A percentile compares a stretch with the other conserved stretches of the same genome.
phyloP scores from a whole-genome alignment of 1,140 invertebrate species.

The Polypedilum pembai region DNA sequence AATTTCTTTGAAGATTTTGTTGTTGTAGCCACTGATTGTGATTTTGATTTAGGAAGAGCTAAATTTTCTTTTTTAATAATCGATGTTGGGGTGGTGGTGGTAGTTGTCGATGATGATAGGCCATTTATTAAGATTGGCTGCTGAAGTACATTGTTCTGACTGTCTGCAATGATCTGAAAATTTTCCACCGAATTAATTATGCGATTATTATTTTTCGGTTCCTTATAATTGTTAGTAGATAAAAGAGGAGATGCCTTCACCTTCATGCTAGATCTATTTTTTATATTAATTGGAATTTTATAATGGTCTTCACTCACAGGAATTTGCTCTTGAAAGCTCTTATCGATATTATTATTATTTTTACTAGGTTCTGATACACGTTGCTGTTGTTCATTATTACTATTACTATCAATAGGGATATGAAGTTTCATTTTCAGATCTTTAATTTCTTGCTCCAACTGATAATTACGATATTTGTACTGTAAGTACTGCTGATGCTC shows the following conservation, averaged over 20 bases:
- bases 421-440: not conserved
- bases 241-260: not conserved
- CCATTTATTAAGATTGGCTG: not conserved
- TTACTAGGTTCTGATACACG: not conserved
- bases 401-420: not conserved
- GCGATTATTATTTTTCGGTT: conserved; percentile 12
- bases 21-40: conserved; percentile 36
- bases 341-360: conserved; percentile 32
- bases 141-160: not conserved
- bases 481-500: not conserved
- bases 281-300: conserved; percentile 38
- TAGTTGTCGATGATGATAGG: conserved; percentile 30
- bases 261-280: conserved; percentile 33
- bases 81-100: conserved; percentile 32
- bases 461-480: not conserved
- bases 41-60: conserved; percentile 33
- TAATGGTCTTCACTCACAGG: conserved; percentile 42
- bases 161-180: conserved; percentile 43
- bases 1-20: conserved; percentile 34
- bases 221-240: not conserved
- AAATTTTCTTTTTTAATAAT: conserved; percentile 30
- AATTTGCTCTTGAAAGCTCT: conserved; percentile 40
- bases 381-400: not conserved
- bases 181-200: conserved; percentile 45
- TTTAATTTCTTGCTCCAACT: conserved; percentile 20